Base-by-base conservation (phyloP, 2,888 invertebrate species). In the Anorthoa munda region DNA sequence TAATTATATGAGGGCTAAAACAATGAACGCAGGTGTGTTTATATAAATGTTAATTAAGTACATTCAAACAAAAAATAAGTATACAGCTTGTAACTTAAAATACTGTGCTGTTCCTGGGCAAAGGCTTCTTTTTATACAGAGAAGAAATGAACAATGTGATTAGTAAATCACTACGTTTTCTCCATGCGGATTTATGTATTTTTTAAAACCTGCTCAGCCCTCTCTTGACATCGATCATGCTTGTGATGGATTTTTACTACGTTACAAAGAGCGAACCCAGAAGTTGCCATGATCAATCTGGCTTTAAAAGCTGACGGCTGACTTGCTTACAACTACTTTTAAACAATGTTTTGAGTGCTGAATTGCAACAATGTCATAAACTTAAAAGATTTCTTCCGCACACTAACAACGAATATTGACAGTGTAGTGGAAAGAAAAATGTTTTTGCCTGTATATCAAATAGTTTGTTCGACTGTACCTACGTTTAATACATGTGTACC, bases 1-100 rank as follows among this genome's bases (percentile, higher is more conserved):
- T 65, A 67, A 77, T 77, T 66, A 58, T 53, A 50, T 11, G 48
- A 53, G 23, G 18, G 3, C 23, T 65, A 63, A 65, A 61, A 81
- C 77, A 81, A 80, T 81, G n/a, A 23, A 55, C 17, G 68, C 79
- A 71, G 60, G 66, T 74, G 82, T 18, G 45, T 55, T 31, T n/a
- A 7, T 66, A 77, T 60, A 69, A 55, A 55, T 76, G 60, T 60
- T 17, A 48, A 17, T 26, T 11, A 65, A 15, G 55, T 73, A 74
- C 75, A 26, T 48, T 15, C 39, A 21, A 73, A 50, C 39, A 55
- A 65, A 64, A 2, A 48, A 9, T 23, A 48, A 23, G 11, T 39
- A 15, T n/a, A 48, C 53, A 39, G 39, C 39, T 39, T 39, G 39
- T 1, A 39, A 39, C 9, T 39, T 1, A 39, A 39, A 9, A 39